These are phyloP conservation scores for Heliconius nattereri DNA, from an alignment of 1,140 invertebrate genomes.

Conservation along the genomic window DNA sequence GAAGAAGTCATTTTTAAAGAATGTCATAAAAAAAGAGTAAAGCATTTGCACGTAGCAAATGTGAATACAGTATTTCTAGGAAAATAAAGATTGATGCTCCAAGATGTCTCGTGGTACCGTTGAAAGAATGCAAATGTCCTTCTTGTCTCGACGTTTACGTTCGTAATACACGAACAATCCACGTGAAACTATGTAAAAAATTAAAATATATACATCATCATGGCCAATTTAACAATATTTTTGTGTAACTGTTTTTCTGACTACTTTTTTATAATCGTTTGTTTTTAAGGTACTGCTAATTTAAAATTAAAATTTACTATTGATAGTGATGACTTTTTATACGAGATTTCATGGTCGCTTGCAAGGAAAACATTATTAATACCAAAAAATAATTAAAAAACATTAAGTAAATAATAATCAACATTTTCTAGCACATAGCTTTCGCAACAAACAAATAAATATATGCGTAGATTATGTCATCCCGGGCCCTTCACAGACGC, in stretches of 20 bases:
- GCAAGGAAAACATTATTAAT: not conserved
- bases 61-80: conserved; percentile 27
- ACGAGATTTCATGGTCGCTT: not conserved
- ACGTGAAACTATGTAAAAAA: conserved; percentile 6
- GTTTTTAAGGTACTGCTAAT: not conserved
- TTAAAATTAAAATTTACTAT: not conserved
- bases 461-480: conserved; percentile 16
- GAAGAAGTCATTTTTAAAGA: not conserved
- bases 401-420: not conserved
- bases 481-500: conserved; percentile 14
- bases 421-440: not conserved
- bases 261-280: not conserved
- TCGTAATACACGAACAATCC: conserved; percentile 12
- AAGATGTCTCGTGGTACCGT: conserved; percentile 29
- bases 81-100: conserved; percentile 30
- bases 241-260: not conserved
- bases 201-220: not conserved
- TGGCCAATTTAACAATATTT: not conserved
- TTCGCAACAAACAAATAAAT: conserved; percentile 1
- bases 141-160: conserved; percentile 8
- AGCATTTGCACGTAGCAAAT: conserved; percentile 17
- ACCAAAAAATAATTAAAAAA: not conserved
- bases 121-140: conserved; percentile 32
- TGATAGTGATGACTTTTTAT: not conserved
- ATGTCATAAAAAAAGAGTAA: not conserved